Base-by-base conservation (phyloP, 1,140 invertebrate species). In the Diprion similis region DNA sequence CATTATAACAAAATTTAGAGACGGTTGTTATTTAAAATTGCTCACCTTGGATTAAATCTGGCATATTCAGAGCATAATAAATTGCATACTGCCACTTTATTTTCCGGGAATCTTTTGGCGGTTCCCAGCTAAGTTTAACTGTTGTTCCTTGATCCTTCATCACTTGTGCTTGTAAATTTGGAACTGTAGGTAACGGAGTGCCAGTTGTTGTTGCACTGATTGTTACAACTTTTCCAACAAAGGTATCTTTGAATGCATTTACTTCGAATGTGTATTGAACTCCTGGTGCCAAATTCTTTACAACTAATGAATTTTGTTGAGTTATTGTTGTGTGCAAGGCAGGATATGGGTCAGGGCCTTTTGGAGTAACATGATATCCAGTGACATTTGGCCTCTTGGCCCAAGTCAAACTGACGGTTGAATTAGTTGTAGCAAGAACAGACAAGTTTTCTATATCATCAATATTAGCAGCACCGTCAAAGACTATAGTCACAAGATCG, bases 81-180 rank as follows among this genome's bases (percentile, higher is more conserved):
- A 94, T 88, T 24, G 92, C 92, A 80, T 94, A 93, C 8, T 88
- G 80, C 90, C 91, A 91, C 47, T 89, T 88, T 11, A 88, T 82
- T 71, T 90, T 91, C 19, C 88, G 81, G 0, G 84, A 79, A 65
- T 88, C 89, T 24, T 89, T 89, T 0, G 92, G 91, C 11, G 89
- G 84, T 17, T 90, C 85, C 94, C 94, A 95, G 13, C 78, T 86
- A 13, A 95, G 78, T 78, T 91, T 91, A 0, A 94, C 92, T 0
- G 90, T 89, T 0, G 91, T 93, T 1, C 90, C 89, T 51, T 89
- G 86, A 7, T 89, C 88, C 77, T 92, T 92, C 0, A 90, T 73
- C 8, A 92, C 74, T 18, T 86, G 82, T 0, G 89, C 89, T 10
- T 89, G 87, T 0, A 92, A 70, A 64, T 89, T 86, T 1, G 76